Percentiles rank a stretch among this genome's conserved stretches.
phyloP scores from a whole-genome alignment of 2,888 invertebrate species.

The Melanophora roralis region DNA sequence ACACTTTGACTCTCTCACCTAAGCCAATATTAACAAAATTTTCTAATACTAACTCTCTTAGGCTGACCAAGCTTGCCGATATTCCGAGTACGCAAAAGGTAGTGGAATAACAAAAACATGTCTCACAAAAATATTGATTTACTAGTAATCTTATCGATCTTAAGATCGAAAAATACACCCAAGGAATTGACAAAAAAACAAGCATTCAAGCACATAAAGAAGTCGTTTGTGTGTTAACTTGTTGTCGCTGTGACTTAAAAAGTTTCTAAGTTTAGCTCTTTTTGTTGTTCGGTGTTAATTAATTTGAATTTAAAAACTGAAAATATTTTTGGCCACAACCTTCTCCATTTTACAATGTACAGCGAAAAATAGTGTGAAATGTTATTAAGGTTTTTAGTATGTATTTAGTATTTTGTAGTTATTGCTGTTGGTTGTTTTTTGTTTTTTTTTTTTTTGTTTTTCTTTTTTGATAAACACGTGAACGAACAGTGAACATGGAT shows the following conservation, averaged over 20 bases:
- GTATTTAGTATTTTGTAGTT: not conserved
- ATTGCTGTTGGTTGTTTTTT: constrained; percentile 7
- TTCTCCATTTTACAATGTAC: constrained; percentile 3
- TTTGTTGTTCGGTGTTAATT: constrained; percentile 50
- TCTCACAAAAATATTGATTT: not conserved
- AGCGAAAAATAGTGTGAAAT: constrained; percentile 54
- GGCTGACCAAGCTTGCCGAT: too few species aligned
- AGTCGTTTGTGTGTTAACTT: constrained; percentile 46
- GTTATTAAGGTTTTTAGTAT: constrained; percentile 40
- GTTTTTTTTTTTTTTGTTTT: constrained; percentile 21
- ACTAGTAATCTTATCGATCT: too few species aligned
- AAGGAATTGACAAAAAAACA: not conserved
- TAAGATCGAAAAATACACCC: not conserved
- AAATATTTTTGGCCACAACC: constrained; percentile 35
- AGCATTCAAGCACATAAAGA: not conserved
- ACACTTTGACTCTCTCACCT: too few species aligned
- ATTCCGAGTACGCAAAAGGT: too few species aligned
- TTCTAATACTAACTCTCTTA: too few species aligned
- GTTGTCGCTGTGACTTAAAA: constrained; percentile 18
- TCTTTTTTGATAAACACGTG: constrained; percentile 34
- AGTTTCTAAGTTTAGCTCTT: constrained; percentile 4
- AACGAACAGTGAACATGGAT: constrained; percentile 29
- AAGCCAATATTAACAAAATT: too few species aligned
- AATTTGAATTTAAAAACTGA: constrained; percentile 53
- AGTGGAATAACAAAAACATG: too few species aligned